Evolutionary conservation across 2,113 vertebrate species (phyloP).

Genomic region (Chlorodrepanis virens): DNA sequence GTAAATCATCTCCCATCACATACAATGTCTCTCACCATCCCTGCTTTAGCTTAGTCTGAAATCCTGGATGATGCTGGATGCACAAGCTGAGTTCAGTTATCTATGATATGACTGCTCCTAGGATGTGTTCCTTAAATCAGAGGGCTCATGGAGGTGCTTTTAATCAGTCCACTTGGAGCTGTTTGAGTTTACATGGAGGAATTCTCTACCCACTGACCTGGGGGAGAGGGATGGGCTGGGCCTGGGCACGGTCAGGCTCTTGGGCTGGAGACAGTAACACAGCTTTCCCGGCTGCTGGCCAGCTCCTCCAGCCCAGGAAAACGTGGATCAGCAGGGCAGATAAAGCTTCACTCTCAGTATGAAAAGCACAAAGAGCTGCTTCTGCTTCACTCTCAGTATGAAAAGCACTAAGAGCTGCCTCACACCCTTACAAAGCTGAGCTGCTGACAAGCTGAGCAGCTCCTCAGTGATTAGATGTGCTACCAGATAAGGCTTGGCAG

Average conservation of each 20-base stretch:
- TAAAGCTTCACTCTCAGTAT: background rate
- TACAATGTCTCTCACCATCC: background rate
- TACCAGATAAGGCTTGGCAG: background rate
- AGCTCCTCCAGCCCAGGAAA: background rate
- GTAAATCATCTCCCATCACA: conserved; percentile 22
- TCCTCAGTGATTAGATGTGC: background rate
- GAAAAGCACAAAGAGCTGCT: background rate
- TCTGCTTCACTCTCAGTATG: background rate
- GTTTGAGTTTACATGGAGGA: background rate
- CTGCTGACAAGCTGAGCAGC: background rate
- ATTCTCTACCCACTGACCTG: background rate
- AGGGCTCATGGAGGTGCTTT: background rate
- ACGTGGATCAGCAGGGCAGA: background rate
- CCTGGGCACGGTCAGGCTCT: background rate
- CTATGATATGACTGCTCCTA: fast-evolving
- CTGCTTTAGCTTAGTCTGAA: background rate
- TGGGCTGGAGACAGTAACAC: background rate
- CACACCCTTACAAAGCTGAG: background rate
- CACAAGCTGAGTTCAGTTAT: background rate
- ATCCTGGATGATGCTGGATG: background rate
- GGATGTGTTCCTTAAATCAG: background rate
- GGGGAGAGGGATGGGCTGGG: background rate
- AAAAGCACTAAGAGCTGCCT: background rate
- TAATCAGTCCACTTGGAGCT: background rate
- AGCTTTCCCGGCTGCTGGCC: background rate